Evolutionary conservation across 2,797 vertebrate genomes (phyloP).

Genomic region (Syngnathus rostellatus): DNA sequence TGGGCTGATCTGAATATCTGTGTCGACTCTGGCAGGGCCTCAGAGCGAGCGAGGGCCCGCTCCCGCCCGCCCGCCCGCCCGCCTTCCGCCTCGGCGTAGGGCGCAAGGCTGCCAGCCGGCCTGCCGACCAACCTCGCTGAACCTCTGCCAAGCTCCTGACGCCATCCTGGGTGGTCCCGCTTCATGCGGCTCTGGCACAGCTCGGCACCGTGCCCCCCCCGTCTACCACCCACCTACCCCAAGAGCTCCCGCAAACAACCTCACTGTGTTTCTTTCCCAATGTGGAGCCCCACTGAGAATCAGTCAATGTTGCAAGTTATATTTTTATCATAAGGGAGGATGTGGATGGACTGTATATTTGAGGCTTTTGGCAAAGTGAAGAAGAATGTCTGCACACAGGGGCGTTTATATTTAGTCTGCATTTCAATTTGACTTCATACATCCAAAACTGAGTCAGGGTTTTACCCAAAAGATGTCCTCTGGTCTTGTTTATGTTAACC

Average conservation of each 20-base stretch:
- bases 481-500: slow-evolving; percentile 14
- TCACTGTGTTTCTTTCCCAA: slow-evolving; percentile 61
- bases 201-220: slow-evolving; percentile 31
- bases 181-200: slow-evolving; percentile 67
- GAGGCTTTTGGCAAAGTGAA: slow-evolving; percentile 43
- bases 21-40: slow-evolving; percentile 61
- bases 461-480: slow-evolving; percentile 20
- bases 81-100: slow-evolving; percentile 53
- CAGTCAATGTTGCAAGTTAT: slow-evolving; percentile 54
- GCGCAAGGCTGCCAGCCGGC: slow-evolving; percentile 53
- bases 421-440: slow-evolving; percentile 34
- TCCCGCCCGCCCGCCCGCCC: slow-evolving; percentile 32
- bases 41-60: slow-evolving; percentile 51
- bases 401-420: slow-evolving; percentile 44
- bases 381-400: slow-evolving; percentile 42
- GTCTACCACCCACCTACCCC: background rate
- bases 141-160: slow-evolving; percentile 69
- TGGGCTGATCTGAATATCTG: slow-evolving; percentile 59
- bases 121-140: slow-evolving; percentile 60
- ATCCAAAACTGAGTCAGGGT: slow-evolving; percentile 24
- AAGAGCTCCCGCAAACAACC: slow-evolving; percentile 58
- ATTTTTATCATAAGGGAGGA: slow-evolving; percentile 59
- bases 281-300: slow-evolving; percentile 55
- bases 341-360: slow-evolving; percentile 56
- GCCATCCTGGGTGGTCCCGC: slow-evolving; percentile 72